phyloP scores from a whole-genome alignment of 2,888 invertebrate genomes.

The Agrotis ipsilon region DNA sequence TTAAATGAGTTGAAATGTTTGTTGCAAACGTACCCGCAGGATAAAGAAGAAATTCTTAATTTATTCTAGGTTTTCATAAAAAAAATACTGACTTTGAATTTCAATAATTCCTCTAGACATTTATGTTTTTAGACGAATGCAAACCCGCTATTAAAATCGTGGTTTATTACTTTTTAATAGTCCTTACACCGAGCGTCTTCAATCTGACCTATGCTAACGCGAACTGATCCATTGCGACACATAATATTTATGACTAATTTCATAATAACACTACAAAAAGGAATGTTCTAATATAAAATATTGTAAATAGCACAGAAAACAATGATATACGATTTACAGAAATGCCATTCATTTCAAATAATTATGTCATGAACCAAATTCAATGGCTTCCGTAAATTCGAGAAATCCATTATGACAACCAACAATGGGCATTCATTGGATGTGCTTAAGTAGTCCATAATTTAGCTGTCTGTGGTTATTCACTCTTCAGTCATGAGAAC shows the following conservation, averaged over 20 bases:
- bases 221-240: conserved; percentile 4
- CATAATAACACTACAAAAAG: neutral
- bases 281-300: neutral
- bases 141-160: conserved; percentile 6
- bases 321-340: conserved; percentile 7
- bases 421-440: conserved; percentile 52
- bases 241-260: neutral
- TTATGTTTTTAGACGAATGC: neutral
- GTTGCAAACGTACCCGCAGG: too few species aligned
- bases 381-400: conserved; percentile 14
- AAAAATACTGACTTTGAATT: neutral
- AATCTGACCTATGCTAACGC: neutral
- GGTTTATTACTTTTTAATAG: neutral
- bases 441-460: conserved; percentile 34
- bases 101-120: neutral
- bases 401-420: conserved; percentile 36
- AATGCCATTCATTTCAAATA: conserved; percentile 9
- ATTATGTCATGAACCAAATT: conserved; percentile 44
- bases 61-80: too few species aligned
- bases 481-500: conserved; percentile 43
- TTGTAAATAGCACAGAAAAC: conserved; percentile 12
- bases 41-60: too few species aligned
- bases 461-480: conserved; percentile 17
- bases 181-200: neutral
- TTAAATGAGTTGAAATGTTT: too few species aligned